Base-by-base conservation (phyloP, 2,797 vertebrate genomes). In the Valencia hispanica region DNA sequence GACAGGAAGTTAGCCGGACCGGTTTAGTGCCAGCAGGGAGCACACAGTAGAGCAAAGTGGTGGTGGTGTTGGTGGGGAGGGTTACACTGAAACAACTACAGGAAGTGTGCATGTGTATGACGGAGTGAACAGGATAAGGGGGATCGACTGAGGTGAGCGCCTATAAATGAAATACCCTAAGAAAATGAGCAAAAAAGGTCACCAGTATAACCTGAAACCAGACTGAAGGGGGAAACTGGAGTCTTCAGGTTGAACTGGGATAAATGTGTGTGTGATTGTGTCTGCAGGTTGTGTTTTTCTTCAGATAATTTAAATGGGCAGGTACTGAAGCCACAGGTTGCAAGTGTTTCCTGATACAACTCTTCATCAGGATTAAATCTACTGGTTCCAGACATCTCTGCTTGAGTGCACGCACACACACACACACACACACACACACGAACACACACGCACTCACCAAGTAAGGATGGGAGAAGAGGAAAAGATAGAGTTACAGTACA, bases 351-450 rank as follows among this genome's bases (percentile, higher is more conserved):
- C 83, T 89, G 88, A 88, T 91, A 88, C 86, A 89, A 95, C 92
- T 93, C 92, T 93, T 94, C 77, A 90, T 89, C 82, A 68, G 87
- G 86, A 90, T 90, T 92, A 92, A 94, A 90, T 93, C 89, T 94
- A 94, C 93, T 94, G 93, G 92, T 94, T 95, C 92, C 92, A 95
- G 91, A 93, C 93, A 93, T 94, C 90, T 91, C 91, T 79, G 79
- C 89, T 71, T 57, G 74, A 86, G 79, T 53, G 79, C 27, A 57
- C 47, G 73, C n/a, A 36, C 59, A 73, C 70, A 32, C 55, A 72
- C 78, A 51, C 32, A 34, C 59, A n/a, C 70, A 68, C 48, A 53
- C 17, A 25, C 6, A 36, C 70, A 66, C 73, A 57, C 34, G 41
- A 68, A 41, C 12, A 4, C 41, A 0, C 17, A 34, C 34, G 51